phyloP scores from a whole-genome alignment of 2,888 invertebrate species.

The Harmothoe impar region DNA sequence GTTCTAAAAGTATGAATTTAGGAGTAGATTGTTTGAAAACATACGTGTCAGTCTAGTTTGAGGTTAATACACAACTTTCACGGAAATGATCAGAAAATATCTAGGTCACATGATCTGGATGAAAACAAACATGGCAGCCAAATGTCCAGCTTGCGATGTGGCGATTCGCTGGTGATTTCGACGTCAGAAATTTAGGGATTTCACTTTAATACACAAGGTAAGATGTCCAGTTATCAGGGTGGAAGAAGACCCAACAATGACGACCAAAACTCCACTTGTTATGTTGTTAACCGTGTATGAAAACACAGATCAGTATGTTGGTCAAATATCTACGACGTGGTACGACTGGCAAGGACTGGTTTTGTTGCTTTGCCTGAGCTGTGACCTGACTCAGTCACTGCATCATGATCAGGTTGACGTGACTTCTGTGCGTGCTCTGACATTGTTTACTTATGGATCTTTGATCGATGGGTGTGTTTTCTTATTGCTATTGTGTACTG shows the following conservation, averaged over 20 bases:
- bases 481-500: too few relatives aligned
- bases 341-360: not conserved
- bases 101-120: conserved; percentile 62
- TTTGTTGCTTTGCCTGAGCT: conserved; percentile 17
- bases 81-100: not conserved
- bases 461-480: too few relatives aligned
- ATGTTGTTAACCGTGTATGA: not conserved
- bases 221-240: not conserved
- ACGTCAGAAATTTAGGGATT: conserved; percentile 14
- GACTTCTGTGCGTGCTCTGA: too few relatives aligned
- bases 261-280: not conserved
- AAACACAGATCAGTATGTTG: not conserved
- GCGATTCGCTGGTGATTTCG: conserved; percentile 52
- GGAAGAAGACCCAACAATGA: not conserved
- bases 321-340: conserved; percentile 58
- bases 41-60: too few relatives aligned
- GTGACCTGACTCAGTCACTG: not conserved
- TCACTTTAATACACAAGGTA: conserved; percentile 39
- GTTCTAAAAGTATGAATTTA: too few relatives aligned
- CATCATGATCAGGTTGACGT: too few relatives aligned
- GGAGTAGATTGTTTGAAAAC: too few relatives aligned
- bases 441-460: too few relatives aligned
- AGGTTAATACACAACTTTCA: too few relatives aligned
- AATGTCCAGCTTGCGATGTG: conserved; percentile 40
- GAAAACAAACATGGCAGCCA: conserved; percentile 66